These are phyloP conservation scores for Macrobrachium rosenbergii DNA, from an alignment of 1,140 invertebrate species.

Conservation along the genomic window DNA sequence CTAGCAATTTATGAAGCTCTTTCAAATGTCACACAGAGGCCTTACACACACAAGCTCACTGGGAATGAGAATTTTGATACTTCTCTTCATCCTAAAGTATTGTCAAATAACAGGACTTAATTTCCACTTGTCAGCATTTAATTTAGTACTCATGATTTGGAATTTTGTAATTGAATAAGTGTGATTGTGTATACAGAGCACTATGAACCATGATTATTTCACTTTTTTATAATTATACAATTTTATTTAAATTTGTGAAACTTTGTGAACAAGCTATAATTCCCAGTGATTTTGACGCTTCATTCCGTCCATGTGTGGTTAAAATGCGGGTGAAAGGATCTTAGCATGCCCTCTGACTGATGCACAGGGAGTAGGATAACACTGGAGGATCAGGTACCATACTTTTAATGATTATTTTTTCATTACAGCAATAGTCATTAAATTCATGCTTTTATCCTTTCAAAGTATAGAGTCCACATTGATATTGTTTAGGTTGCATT, in stretches of 20 bases:
- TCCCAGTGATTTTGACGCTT: slow-evolving; percentile 42
- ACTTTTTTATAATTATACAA: too few relatives aligned
- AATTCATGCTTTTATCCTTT: slow-evolving; percentile 35
- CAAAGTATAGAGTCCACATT: slow-evolving; percentile 34
- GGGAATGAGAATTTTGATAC: slow-evolving; percentile 22
- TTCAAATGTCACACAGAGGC: slow-evolving; percentile 51
- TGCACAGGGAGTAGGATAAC: neutral
- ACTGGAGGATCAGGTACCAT: neutral
- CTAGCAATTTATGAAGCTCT: slow-evolving; percentile 53
- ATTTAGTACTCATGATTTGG: too few relatives aligned
- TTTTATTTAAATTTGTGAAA: too few relatives aligned
- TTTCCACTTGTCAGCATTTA: too few relatives aligned
- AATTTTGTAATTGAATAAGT: too few relatives aligned
- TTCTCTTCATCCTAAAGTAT: too few relatives aligned
- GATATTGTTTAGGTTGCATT: slow-evolving; percentile 46
- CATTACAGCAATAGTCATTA: neutral
- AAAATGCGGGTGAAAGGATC: slow-evolving; percentile 32
- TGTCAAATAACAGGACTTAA: too few relatives aligned
- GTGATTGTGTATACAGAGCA: too few relatives aligned
- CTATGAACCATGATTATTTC: too few relatives aligned
- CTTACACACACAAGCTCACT: slow-evolving; percentile 47
- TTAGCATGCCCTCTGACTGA: neutral
- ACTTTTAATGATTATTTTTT: neutral
- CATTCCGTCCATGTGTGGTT: slow-evolving; percentile 45
- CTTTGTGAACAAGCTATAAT: neutral